These are phyloP conservation scores for Tupiocoris notatus DNA, from an alignment of 2,888 invertebrate species.

Conservation along the genomic window DNA sequence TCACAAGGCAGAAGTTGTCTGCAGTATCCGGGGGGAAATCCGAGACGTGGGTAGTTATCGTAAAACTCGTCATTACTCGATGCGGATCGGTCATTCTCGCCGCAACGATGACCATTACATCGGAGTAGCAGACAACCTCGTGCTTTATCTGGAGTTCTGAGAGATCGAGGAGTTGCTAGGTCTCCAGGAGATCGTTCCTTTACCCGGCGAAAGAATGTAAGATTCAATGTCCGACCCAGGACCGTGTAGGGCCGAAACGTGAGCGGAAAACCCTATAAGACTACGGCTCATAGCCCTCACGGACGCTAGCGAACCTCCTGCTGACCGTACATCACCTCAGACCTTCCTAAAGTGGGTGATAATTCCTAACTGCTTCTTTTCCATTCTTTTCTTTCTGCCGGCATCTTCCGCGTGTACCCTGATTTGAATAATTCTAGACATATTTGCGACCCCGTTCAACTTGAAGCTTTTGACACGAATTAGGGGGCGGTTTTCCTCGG, in stretches of 20 bases:
- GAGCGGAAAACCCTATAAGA: conserved; percentile 10
- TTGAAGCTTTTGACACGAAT: too few relatives aligned
- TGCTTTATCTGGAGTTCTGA: neutral
- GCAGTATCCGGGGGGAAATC: neutral
- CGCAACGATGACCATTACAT: conserved; percentile 25
- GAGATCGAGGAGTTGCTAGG: neutral
- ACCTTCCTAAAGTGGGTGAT: conserved; percentile 22
- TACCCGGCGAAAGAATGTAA: conserved; percentile 10
- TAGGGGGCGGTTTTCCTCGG: too few relatives aligned
- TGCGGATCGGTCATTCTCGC: conserved; percentile 13
- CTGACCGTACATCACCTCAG: conserved; percentile 21
- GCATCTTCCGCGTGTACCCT: neutral
- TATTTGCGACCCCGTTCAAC: too few relatives aligned
- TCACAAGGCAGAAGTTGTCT: too few relatives aligned
- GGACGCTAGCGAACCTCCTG: neutral
- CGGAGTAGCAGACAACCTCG: neutral
- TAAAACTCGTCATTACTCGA: conserved; percentile 23
- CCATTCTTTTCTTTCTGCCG: neutral
- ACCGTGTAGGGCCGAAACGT: conserved; percentile 17
- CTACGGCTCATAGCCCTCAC: neutral
- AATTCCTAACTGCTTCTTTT: neutral
- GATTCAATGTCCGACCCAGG: conserved; percentile 10
- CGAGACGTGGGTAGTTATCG: conserved; percentile 1
- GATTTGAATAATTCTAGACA: neutral
- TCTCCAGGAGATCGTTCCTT: neutral